Evolutionary conservation across 2,113 vertebrate species (phyloP), one percentile per base, ranked within the genome.

Genomic region (Crypturellus undulatus): DNA sequence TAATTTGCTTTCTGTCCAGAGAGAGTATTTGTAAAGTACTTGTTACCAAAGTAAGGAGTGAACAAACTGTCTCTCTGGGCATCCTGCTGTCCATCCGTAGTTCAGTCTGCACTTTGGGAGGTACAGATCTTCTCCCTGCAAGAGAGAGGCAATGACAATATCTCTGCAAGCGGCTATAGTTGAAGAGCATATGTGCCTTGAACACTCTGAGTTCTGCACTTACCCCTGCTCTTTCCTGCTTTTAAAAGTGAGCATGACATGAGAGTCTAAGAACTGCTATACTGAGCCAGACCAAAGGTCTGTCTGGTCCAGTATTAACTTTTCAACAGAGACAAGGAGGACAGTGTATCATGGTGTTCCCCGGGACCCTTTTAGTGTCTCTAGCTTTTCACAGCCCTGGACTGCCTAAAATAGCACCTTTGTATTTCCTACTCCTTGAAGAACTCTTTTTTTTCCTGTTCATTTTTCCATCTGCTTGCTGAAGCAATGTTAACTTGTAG

Each of bases 121-220:
- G 34, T 10, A 30, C 24, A 58, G 67, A 52, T 9, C 19, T 79
- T 86, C 42, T 14, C 25, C 5, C 19, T 60, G 17, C 1, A 8
- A 68, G 30, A 64, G 11, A 59, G 22, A 86, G 30, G 8, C n/a
- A 64, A 10, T 7, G 19, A 40, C 15, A 70, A 5, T 40, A 30
- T 42, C 17, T 62, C 51, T 60, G 32, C 38, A 68, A 81, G 47
- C 3, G 28, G 25, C 28, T 58, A 18, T 19, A 58, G 30, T 64
- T 40, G 40, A 40, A 14, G 49, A 73, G 15, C 5, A 45, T 12
- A 49, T 0, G 0, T 36, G 28, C 28, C 81, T 56, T 81, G 59
- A 81, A n/a, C 25, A 18, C 20, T 25, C 4, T 11, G 22, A 34
- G 8, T 86, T 40, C 59, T 6, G 3, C 10, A 38, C 30, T 21